Base-by-base conservation (phyloP, 1,140 invertebrate genomes). In the Bombus ignitus region DNA sequence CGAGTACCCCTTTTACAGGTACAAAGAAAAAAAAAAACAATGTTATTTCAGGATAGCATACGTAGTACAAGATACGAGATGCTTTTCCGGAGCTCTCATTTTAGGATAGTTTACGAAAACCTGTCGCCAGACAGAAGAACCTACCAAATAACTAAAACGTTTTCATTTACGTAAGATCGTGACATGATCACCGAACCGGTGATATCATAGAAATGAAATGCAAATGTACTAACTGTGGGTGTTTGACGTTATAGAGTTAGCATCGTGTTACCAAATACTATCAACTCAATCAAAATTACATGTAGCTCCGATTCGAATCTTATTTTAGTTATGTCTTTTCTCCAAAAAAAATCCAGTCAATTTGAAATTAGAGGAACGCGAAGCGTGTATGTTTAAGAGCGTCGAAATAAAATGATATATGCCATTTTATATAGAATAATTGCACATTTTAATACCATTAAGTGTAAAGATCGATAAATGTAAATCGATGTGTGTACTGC, bases 1-100 rank as follows among this genome's bases (percentile, higher is more conserved):
- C 83, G 75, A 88, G 91, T 93, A 92, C 92, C 92, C 92, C 90
- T 89, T 93, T 89, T 93, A 93, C 92, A 93, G 92, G 92, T 93
- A 93, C 91, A 86, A 47, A 83, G 65, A 83, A 76, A 66, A 65
- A 59, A 57, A 59, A 62, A 62, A n/a, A n/a, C 9, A 70, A 85
- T 87, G 73, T 83, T 83, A 87, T 85, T 88, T 88, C 87, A 88
- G 70, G 72, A 77, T 83, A 79, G 66, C 57, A 87, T 72, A 83
- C 73, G 76, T 82, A 86, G 89, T 90, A 88, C 83, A 88, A 90
- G 83, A 88, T 53, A 83, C 83, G 83, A 90, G 87, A 84, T 76
- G 89, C 82, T 87, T 86, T 88, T 73, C 82, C 70, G 68, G 71
- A 88, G 73, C 85, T 88, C 87, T 91, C 89, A 88, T n/a, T 76